Conservation (phyloP, 2,797 vertebrate species). For the Lithobates sylvaticus region DNA sequence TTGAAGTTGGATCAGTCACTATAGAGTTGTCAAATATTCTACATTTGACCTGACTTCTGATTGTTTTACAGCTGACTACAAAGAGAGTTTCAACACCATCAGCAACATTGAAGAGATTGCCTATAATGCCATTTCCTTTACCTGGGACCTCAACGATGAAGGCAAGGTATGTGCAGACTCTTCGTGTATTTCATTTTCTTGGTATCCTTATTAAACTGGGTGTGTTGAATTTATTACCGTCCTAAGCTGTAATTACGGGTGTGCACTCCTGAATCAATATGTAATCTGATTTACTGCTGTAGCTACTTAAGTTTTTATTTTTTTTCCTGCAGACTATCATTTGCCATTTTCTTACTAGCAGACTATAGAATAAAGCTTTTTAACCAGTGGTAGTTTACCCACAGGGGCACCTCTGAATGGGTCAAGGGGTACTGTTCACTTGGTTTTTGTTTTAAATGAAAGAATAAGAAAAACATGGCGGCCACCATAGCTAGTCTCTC, state of each 20-base stretch:
- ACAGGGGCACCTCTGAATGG: no score
- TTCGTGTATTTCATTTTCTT: constrained; percentile 21
- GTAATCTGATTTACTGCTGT: constrained; percentile 59
- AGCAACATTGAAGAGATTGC: constrained; percentile 98
- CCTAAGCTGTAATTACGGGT: constrained; percentile 60
- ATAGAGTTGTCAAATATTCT: background rate
- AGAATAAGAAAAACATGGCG: no score
- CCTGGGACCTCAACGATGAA: constrained; percentile 98
- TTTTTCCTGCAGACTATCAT: no score
- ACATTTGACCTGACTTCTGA: background rate
- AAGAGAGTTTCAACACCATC: constrained; percentile 99
- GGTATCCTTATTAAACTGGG: constrained; percentile 33
- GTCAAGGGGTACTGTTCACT: no score
- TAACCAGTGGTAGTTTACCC: no score
- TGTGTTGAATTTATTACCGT: constrained; percentile 46
- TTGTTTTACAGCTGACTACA: constrained; percentile 90
- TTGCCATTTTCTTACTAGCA: no score
- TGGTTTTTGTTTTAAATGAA: no score
- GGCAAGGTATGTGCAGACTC: constrained; percentile 85
- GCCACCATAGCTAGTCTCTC: no score
- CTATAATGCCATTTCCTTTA: constrained; percentile 97
- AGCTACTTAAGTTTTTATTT: background rate
- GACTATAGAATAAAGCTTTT: no score
- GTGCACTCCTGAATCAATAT: constrained; percentile 60
- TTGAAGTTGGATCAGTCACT: background rate